Evolutionary conservation across 1,140 invertebrate genomes (phyloP), one percentile per base, ranked within the genome.

Genomic region (Formica selysi): DNA sequence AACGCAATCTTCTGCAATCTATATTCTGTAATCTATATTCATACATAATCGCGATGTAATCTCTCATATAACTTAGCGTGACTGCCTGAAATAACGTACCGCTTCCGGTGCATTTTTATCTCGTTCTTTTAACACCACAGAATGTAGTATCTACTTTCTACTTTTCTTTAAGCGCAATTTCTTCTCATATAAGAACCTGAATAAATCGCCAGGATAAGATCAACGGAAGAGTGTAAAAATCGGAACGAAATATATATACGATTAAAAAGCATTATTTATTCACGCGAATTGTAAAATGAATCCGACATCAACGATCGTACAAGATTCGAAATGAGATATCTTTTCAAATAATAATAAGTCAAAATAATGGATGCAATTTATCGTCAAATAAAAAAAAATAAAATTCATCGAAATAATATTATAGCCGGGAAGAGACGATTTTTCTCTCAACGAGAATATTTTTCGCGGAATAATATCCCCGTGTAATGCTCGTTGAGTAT

Each of bases 51-150:
- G 22, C 68, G 54, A 62, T 61, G 68, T 83, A 74, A 83, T 83
- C 54, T 83, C 57, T 38, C 26, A n/a, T 80, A 80, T 80, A 80
- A 80, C 78, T 83, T 83, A 48, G 79, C 79, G 79, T 83, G 79
- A 83, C 67, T 73, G 68, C 36, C 16, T 83, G 79, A 61, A 83
- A 83, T 83, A 83, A 83, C 68, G 38, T 74, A 44, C 13, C 38
- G 29, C n/a, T 83, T 83, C 79, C 79, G 68, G 38, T 19, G 79
- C 29, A 61, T 29, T 83, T 74, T 61, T 62, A 83, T 61, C 54
- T 38, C 54, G 73, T 48, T 83, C 26, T 79, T 81, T 41, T 73
- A 73, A 48, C 76, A 36, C 38, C n/a, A 26, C 44, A 16, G 16
- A 67, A 67, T 38, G 13, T 61, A 32, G 36, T 81, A 48, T 74